Evolutionary conservation across 2,113 vertebrate species (phyloP).

Genomic region (Eublepharis macularius): DNA sequence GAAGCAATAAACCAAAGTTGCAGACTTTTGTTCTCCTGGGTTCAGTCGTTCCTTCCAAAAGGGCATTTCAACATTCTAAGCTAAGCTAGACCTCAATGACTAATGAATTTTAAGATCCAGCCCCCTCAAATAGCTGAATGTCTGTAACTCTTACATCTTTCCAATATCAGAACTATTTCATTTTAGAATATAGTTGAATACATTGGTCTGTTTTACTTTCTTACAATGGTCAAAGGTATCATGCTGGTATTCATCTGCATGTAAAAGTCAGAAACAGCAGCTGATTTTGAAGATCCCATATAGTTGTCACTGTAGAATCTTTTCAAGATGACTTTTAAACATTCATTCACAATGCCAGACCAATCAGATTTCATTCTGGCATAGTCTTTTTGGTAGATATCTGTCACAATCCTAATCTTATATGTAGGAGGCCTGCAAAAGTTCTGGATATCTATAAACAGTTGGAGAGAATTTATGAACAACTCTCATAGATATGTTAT

Average conservation of each 20-base stretch:
- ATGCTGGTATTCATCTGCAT: not conserved
- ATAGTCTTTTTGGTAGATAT: too few relatives aligned
- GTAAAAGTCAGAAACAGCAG: not conserved
- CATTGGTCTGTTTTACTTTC: not conserved
- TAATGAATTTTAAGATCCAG: slow-evolving; percentile 4
- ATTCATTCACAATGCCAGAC: not conserved
- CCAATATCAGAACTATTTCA: not conserved
- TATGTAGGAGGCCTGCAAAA: too few relatives aligned
- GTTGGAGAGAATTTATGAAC: too few relatives aligned
- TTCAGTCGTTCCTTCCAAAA: slow-evolving; percentile 1
- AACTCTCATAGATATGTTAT: too few relatives aligned
- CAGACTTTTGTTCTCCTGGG: slow-evolving; percentile 4
- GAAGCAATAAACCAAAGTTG: slow-evolving; percentile 21
- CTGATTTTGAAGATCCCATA: not conserved
- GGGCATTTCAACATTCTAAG: not conserved
- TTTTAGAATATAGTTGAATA: not conserved
- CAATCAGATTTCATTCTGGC: not conserved
- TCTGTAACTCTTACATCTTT: not conserved
- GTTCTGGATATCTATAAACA: too few relatives aligned
- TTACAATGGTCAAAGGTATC: not conserved
- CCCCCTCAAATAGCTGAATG: not conserved
- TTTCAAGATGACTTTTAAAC: not conserved
- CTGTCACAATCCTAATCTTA: too few relatives aligned
- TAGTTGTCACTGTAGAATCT: not conserved
- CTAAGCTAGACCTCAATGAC: not conserved